Evolutionary conservation across 2,113 vertebrate species (phyloP).

Genomic region (Hoplias malabaricus): DNA sequence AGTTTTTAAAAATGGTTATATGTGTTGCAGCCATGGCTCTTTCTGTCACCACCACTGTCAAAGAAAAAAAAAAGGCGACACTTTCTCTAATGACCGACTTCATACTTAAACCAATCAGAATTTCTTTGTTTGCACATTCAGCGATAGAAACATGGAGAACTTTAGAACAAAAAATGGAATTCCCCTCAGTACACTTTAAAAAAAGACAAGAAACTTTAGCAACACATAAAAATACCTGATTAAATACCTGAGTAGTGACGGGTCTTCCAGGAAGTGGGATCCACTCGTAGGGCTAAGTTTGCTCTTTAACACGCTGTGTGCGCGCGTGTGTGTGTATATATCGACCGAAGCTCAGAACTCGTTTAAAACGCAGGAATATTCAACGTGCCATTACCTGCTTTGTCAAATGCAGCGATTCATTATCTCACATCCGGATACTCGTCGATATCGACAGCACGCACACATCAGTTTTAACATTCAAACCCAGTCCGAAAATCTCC

Average conservation of each 20-base stretch:
- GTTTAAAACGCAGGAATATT: neutral
- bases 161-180: too few relatives aligned
- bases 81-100: too few relatives aligned
- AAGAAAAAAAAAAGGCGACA: too few relatives aligned
- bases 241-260: neutral
- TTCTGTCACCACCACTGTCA: too few relatives aligned
- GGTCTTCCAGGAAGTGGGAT: constrained; percentile 6
- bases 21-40: too few relatives aligned
- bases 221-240: neutral
- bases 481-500: neutral
- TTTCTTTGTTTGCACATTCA: too few relatives aligned
- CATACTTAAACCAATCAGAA: too few relatives aligned
- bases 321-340: neutral
- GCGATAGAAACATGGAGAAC: too few relatives aligned
- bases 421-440: neutral
- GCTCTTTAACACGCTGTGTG: neutral
- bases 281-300: neutral
- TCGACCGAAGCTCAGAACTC: neutral
- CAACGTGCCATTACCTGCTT: neutral
- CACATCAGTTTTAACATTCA: neutral
- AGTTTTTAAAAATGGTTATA: too few relatives aligned
- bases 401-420: neutral
- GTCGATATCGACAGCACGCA: neutral
- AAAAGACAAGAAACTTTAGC: too few relatives aligned
- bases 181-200: too few relatives aligned